These are phyloP conservation scores for Eulimnadia texana DNA, from an alignment of 1,140 invertebrate species.

Conservation along the genomic window DNA sequence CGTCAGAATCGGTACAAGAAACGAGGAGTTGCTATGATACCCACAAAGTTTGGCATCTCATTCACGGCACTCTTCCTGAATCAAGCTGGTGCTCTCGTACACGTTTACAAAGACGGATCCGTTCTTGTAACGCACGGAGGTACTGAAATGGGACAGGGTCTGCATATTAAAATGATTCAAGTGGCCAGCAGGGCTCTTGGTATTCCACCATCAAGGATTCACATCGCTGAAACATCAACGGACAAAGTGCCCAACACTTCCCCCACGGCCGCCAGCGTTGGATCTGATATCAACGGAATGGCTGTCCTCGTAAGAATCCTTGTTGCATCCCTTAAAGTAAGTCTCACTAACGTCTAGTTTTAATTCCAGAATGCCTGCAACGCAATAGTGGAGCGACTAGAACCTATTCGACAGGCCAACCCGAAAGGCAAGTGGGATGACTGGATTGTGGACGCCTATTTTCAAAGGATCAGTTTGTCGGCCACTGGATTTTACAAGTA, in stretches of 20 bases:
- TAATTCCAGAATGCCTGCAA: slow-evolving; percentile 12
- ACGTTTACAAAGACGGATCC: slow-evolving; percentile 81
- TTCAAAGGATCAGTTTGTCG: slow-evolving; percentile 63
- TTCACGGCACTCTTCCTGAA: slow-evolving; percentile 69
- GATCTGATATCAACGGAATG: slow-evolving; percentile 90
- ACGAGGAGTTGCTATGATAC: slow-evolving; percentile 66
- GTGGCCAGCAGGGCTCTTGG: slow-evolving; percentile 56
- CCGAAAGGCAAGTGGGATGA: slow-evolving; percentile 72
- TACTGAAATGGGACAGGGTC: slow-evolving; percentile 90
- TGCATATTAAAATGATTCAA: slow-evolving; percentile 92
- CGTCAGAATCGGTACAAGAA: slow-evolving; percentile 72
- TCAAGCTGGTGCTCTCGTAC: slow-evolving; percentile 72
- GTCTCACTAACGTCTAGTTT: neutral
- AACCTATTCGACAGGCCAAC: slow-evolving; percentile 58
- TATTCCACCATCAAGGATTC: slow-evolving; percentile 59
- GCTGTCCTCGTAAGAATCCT: slow-evolving; percentile 62
- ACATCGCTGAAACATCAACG: slow-evolving; percentile 75
- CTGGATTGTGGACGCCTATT: slow-evolving; percentile 68
- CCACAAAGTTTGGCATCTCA: slow-evolving; percentile 79
- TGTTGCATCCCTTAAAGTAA: too few relatives aligned
- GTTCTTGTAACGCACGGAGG: slow-evolving; percentile 79
- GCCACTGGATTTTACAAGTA: slow-evolving; percentile 64
- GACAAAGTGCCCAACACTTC: slow-evolving; percentile 91
- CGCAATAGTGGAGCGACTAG: slow-evolving; percentile 51
- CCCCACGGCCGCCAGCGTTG: slow-evolving; percentile 76